Evolutionary conservation across 2,113 vertebrate genomes (phyloP), one percentile per base, ranked within the genome.

Genomic region (Micronycteris hirsuta): DNA sequence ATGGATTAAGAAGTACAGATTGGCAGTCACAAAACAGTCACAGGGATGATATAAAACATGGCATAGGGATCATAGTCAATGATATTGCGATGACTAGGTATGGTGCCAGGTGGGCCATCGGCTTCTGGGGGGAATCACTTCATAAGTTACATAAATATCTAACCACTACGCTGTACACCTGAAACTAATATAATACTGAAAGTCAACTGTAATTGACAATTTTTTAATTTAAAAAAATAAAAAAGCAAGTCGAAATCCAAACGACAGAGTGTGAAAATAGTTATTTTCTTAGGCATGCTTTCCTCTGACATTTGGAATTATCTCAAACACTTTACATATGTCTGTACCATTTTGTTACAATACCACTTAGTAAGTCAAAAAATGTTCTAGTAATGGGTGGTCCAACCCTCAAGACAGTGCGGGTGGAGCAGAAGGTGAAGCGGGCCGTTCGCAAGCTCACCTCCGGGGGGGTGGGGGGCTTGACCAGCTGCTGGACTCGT

Each of bases 261-360:
- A 78, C 24, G 7, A 6, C 19, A 33, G 8, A 19, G 28, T 5
- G 14, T 45, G 71, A 85, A 84, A 84, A 54, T 54, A 49, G 13
- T 24, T 80, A 5, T 38, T 54, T 47, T 67, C 9, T 73, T 43
- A 76, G 74, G 65, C 43, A 36, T 8, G n/a, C 24, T 94, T 71
- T 52, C 74, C 71, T 94, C 91, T 52, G 52, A 70, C 52, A 20
- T 83, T 63, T 56, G 36, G 12, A 31, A 65, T 80, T 17, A 33
- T 65, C 80, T 89, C 38, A 56, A 80, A n/a, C 4, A 6, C 14
- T 73, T 43, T 24, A 11, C 13, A 49, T 2, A 15, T 11, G 7
- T 65, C 76, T 54, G n/a, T 19, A 56, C 70, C 36, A 5, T 61
- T 33, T 47, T 31, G 28, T 31, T 71, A 63, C 52, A 36, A 54